A percentile compares a stretch with the other conserved stretches of the same genome.
These are phyloP conservation scores for Hesperophylax magnus DNA, from an alignment of 1,140 invertebrate genomes.

Conservation along the genomic window DNA sequence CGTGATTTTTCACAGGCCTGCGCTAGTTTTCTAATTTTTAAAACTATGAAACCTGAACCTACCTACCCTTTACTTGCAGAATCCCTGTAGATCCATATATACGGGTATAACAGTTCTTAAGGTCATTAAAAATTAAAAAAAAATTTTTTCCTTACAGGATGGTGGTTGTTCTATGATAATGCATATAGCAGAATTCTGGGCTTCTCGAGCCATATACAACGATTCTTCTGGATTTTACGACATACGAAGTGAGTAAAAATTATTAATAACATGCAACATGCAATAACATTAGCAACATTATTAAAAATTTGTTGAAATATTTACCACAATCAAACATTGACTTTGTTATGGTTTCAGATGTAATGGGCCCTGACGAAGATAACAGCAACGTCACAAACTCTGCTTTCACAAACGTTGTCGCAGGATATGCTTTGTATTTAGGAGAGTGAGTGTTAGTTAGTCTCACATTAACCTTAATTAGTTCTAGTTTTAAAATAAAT, in stretches of 20 bases:
- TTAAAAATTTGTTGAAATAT: no score
- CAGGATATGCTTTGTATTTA: slow-evolving; percentile 71
- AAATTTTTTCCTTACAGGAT: slow-evolving; percentile 63
- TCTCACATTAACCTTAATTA: no score
- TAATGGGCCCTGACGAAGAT: slow-evolving; percentile 76
- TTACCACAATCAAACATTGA: no score
- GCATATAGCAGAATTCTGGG: slow-evolving; percentile 72
- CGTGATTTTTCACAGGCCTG: no score
- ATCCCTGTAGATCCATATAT: neutral
- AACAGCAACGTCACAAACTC: slow-evolving; percentile 71
- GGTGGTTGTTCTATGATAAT: slow-evolving; percentile 70
- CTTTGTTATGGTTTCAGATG: slow-evolving; percentile 59
- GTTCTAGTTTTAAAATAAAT: no score
- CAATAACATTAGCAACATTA: no score
- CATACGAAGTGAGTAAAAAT: slow-evolving; percentile 64
- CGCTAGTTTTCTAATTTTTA: no score
- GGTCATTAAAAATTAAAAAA: neutral
- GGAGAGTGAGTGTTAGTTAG: slow-evolving; percentile 62
- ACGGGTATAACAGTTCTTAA: neutral
- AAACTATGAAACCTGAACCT: no score
- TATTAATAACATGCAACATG: no score
- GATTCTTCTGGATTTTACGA: slow-evolving; percentile 66
- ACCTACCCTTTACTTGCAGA: no score
- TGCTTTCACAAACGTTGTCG: slow-evolving; percentile 72
- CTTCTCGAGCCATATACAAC: slow-evolving; percentile 69